A percentile compares a stretch with the other conserved stretches of the same genome.
These are phyloP conservation scores for Gonioctena quinquepunctata DNA, from an alignment of 1,140 invertebrate species.

Conservation along the genomic window DNA sequence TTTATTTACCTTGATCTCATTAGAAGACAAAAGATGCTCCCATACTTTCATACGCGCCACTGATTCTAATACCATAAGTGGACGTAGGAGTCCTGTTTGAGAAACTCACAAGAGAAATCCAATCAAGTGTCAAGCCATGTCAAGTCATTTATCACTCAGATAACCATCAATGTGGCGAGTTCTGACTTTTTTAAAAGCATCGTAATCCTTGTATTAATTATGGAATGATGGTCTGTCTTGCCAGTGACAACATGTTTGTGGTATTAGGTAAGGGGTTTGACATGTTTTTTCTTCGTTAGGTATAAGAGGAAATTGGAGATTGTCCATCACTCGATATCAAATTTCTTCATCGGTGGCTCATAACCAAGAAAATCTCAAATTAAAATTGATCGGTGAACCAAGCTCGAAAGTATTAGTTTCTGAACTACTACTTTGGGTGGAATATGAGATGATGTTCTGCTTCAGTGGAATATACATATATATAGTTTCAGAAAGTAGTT, in stretches of 20 bases:
- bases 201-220: slow-evolving; percentile 7
- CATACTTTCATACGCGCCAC: no score
- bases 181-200: neutral
- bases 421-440: no score
- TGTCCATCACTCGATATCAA: neutral
- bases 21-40: no score
- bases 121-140: slow-evolving; percentile 12
- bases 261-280: neutral
- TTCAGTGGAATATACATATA: no score
- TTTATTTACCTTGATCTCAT: no score
- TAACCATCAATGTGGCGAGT: slow-evolving; percentile 8
- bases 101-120: neutral
- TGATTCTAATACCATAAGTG: neutral
- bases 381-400: neutral
- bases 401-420: neutral
- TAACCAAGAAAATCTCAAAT: no score
- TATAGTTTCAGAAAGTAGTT: no score
- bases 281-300: neutral
- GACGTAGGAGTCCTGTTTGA: neutral
- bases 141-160: slow-evolving; percentile 15
- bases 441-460: no score
- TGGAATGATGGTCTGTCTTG: neutral
- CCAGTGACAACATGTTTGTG: neutral
- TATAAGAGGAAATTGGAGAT: neutral
- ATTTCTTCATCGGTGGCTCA: neutral